Evolutionary conservation across 2,888 invertebrate genomes (phyloP), one percentile per base, ranked within the genome.

Genomic region (Harpalus rubripes): DNA sequence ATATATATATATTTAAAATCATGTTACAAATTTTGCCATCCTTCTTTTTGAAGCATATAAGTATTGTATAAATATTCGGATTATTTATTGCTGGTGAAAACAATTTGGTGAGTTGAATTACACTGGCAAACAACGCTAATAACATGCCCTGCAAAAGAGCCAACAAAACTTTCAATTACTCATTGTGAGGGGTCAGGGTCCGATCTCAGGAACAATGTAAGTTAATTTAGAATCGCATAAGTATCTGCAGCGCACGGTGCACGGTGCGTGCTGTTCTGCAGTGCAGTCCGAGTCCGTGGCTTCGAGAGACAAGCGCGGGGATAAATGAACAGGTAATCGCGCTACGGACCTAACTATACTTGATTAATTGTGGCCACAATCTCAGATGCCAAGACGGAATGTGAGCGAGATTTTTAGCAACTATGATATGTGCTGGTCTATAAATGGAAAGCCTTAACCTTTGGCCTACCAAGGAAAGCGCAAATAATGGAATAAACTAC

Each of bases 181-280:
- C 32, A 26, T 80, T 22, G 81, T 39, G 44, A 58, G 68, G 58
- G 81, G 81, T 81, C 81, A 81, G 68, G 56, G 68, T 18, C 81
- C 81, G 81, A 52, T 72, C 81, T 10, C 39, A 26, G 18, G 81
- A 81, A 81, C 81, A 81, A 81, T 81, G 81, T 56, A 81, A 81
- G 81, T 81, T 81, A 81, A 81, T 81, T 81, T 81, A 81, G 81
- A 81, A 81, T 81, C 81, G 81, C 81, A 81, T 81, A 81, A 68
- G 81, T 81, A 81, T 68, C 68, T 81, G 56, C 68, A 15, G 72
- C 22, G 59, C 41, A 16, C 26, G 16, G 41, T 22, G 22, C 22
- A 22, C 52, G 2, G 41, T 22, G 58, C 22, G 18, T 22, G 59
- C 7, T 61, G 79, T 59, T 12, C 15, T 79, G 79, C 32, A 39